Evolutionary conservation across 2,113 vertebrate genomes (phyloP), one percentile per base, ranked within the genome.

Genomic region (Eira barbara): DNA sequence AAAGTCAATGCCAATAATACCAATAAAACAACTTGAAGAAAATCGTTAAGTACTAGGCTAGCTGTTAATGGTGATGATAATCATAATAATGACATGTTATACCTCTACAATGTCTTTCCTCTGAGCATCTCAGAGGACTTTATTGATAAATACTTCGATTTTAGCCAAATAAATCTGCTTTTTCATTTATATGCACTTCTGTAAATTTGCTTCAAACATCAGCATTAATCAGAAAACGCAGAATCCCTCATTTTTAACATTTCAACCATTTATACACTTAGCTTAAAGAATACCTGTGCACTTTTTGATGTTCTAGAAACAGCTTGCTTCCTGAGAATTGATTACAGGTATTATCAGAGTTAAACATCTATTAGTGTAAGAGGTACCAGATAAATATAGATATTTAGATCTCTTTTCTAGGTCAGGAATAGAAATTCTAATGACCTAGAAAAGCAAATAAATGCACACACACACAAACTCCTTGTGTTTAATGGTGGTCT

Each of bases 1-100:
- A 79, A 57, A 89, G 34, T 49, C 71, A 91, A 84, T 73, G 29
- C 5, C 59, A 65, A 10, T 42, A 74, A 85, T 69, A 78, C 13
- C 71, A 91, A 69, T 59, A 94, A 85, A 71, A 21, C 20, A 95
- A 95, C 49, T 69, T 91, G 21, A 95, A 97, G 47, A 89, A 94
- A 91, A 88, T 89, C 61, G 74, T 63, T 84, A 76, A 17, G 0
- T 34, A 63, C 1, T 31, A 90, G 57, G 14, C 17, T 71, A 83
- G 2, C 21, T 91, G 36, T 73, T 78, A 76, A 80, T 36, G 31
- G 12, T 82, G 49, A n/a, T 76, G 10, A 34, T 59, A 1, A 74
- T 73, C 63, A 92, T 52, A 20, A 42, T 52, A 14, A 91, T 74
- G 1, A 52, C 42, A 76, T 11, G 84, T 63, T 82, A 20, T 80